Percentiles rank a stretch among this genome's conserved stretches.
Conservation (phyloP, 2,113 vertebrate species). For the Helogale parvula region DNA sequence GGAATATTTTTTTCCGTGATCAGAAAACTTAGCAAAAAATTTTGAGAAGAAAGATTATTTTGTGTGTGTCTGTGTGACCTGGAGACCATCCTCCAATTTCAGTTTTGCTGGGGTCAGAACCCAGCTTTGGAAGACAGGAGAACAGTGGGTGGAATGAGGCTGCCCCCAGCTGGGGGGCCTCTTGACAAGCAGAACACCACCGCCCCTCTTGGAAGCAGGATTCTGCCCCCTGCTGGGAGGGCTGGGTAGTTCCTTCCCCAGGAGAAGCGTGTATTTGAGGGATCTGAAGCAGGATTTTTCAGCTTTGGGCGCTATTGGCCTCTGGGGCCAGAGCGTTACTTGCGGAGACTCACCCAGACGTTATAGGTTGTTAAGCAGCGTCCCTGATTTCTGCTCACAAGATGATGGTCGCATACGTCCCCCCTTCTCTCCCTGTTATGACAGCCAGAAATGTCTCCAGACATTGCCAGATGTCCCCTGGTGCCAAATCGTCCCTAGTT, state of each 20-base stretch:
- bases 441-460: not conserved
- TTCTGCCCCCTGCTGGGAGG: not conserved
- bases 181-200: not conserved
- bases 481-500: not conserved
- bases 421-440: not conserved
- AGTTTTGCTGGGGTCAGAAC: not conserved
- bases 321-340: not conserved
- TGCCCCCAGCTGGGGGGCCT: not conserved
- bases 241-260: not conserved
- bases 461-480: not conserved
- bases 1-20: not conserved
- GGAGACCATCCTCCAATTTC: not conserved
- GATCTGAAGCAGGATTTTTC: not conserved
- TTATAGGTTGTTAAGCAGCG: not conserved
- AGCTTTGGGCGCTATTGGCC: not conserved
- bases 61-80: too few relatives aligned
- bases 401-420: too few relatives aligned
- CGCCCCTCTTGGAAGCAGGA: not conserved
- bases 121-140: not conserved
- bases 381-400: not conserved
- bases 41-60: not conserved
- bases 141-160: too few relatives aligned
- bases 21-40: not conserved
- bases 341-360: not conserved
- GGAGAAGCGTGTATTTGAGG: not conserved